Conservation (phyloP, 2,888 invertebrate species). For the Asteroscopus sphinx region DNA sequence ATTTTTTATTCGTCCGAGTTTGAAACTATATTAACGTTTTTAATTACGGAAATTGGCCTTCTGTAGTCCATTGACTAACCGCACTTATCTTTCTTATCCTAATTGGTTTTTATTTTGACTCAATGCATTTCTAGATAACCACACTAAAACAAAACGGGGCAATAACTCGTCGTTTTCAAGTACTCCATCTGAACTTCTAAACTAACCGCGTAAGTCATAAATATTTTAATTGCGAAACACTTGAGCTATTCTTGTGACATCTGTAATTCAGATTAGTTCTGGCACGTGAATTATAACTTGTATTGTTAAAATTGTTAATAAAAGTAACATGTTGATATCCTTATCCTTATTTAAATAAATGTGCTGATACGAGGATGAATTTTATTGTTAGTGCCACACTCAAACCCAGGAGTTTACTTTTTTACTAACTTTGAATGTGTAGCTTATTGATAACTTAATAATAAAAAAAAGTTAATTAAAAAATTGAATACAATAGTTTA, state of each 20-base stretch:
- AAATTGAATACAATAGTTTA: no score
- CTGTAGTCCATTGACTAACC: conserved; percentile 19
- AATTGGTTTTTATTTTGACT: conserved; percentile 68
- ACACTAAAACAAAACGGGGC: conserved; percentile 70
- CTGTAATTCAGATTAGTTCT: conserved; percentile 55
- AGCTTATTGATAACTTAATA: no score
- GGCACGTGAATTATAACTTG: conserved; percentile 46
- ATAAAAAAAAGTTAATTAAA: no score
- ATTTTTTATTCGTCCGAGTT: no score
- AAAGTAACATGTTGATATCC: no score
- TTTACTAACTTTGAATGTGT: no score
- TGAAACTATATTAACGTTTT: no score
- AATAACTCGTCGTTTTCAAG: conserved; percentile 80
- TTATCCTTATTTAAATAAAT: no score
- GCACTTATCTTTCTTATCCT: conserved; percentile 55
- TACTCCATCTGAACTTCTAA: conserved; percentile 66
- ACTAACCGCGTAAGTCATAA: conserved; percentile 69
- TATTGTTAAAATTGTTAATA: conserved; percentile 56
- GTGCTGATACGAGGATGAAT: no score
- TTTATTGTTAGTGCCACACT: no score
- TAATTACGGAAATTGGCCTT: conserved; percentile 21
- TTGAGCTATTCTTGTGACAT: conserved; percentile 58
- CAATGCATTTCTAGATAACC: conserved; percentile 75
- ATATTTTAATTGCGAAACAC: conserved; percentile 75
- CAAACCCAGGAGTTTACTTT: no score